Evolutionary conservation across 2,888 invertebrate genomes (phyloP), one percentile per base, ranked within the genome.

Genomic region (Perithous albicinctus): DNA sequence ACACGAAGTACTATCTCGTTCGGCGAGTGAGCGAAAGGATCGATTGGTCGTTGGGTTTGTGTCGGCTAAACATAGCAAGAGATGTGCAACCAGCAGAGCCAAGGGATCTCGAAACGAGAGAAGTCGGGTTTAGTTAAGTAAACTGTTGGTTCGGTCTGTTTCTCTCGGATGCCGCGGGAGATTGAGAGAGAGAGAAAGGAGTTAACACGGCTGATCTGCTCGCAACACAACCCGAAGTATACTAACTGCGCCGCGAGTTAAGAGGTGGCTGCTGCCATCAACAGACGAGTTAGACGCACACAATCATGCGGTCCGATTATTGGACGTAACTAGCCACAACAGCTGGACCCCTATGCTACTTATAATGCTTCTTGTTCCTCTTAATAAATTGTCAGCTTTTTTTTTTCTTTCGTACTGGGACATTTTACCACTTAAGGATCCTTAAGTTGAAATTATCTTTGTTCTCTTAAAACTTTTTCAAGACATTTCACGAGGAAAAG

Each of bases 81-180:
- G 51, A 66, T 66, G 66, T 26, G 29, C n/a, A 72, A 76, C 66
- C 66, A 23, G 32, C 23, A 15, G 38, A 54, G 29, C 38, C n/a
- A n/a, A 20, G 26, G 38, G 64, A 56, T 54, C 72, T 72, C 66
- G 35, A 72, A 69, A 66, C 69, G 69, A 78, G 78, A 74, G 38
- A 35, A 79, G 76, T 73, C 66, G 35, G 79, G 75, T 77, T 72
- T 67, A 75, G 67, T 82, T 69, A 63, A 79, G 79, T 72, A 82
- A 82, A 79, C 79, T 79, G 76, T 67, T 78, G 70, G 59, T 41
- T 79, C 64, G 64, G 35, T 73, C 48, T 35, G 54, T 46, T 18
- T 56, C 48, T 18, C 38, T 35, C 61, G 29, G 51, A 18, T 41
- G 20, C 10, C n/a, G 15, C 29, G 61, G 32, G 59, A 56, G 41